These are phyloP conservation scores for Pherbina coryleti DNA, from an alignment of 2,888 invertebrate species.

Conservation along the genomic window DNA sequence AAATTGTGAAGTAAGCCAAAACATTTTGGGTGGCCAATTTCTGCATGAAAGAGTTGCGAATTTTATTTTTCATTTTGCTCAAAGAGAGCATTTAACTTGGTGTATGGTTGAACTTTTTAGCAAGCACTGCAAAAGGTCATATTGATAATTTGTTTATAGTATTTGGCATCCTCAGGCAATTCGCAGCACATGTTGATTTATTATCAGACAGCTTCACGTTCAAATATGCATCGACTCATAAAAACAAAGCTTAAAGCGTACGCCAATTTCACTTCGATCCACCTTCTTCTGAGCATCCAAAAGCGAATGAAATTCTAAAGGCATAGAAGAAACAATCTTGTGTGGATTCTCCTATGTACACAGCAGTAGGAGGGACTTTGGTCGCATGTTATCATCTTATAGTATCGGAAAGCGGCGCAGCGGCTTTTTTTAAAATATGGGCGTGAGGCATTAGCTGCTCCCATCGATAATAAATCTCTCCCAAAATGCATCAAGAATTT, in stretches of 20 bases:
- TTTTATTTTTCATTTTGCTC: no score
- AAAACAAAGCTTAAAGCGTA: background rate
- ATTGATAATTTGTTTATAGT: constrained; percentile 30
- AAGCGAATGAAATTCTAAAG: background rate
- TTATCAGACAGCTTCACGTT: constrained; percentile 19
- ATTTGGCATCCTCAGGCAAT: constrained; percentile 26
- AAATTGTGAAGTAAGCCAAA: no score
- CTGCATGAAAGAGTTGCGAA: no score
- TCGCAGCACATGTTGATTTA: constrained; percentile 26
- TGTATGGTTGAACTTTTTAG: background rate
- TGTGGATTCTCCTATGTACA: constrained; percentile 1
- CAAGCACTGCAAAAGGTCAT: constrained; percentile 16
- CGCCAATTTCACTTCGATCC: constrained; percentile 10
- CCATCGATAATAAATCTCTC: constrained; percentile 64
- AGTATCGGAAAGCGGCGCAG: constrained; percentile 8
- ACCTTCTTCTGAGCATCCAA: constrained; percentile 2
- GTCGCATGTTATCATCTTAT: constrained; percentile 16
- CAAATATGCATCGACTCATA: constrained; percentile 16
- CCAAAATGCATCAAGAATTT: constrained; percentile 52
- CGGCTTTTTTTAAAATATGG: constrained; percentile 58
- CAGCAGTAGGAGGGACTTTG: constrained; percentile 21
- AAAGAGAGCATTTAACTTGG: no score
- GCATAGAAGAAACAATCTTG: constrained; percentile 2
- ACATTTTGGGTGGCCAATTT: no score
- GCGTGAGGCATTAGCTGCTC: constrained; percentile 68